Evolutionary conservation across 2,888 invertebrate genomes (phyloP).

Genomic region (Synanthedon vespiformis): DNA sequence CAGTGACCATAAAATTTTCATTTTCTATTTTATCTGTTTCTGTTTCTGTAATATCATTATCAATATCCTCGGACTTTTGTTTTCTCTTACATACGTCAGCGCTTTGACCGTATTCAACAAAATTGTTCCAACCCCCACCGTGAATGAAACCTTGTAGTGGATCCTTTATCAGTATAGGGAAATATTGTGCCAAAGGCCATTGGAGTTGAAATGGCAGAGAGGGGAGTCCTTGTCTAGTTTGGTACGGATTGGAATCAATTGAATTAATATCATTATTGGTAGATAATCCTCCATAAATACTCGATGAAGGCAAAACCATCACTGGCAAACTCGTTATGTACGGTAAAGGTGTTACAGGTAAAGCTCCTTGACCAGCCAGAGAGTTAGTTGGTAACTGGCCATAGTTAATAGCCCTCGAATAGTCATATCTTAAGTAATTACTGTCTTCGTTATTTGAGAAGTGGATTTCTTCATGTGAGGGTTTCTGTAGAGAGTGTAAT

Average conservation of each 20-base stretch:
- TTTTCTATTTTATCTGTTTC: neutral
- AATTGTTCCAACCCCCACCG: constrained; percentile 63
- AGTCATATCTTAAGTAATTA: constrained; percentile 9
- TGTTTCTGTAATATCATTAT: constrained; percentile 7
- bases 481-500: constrained; percentile 15
- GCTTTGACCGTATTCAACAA: constrained; percentile 71
- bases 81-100: constrained; percentile 63
- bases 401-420: constrained; percentile 17
- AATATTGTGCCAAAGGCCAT: constrained; percentile 66
- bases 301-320: constrained; percentile 28
- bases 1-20: neutral
- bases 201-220: constrained; percentile 31
- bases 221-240: constrained; percentile 33
- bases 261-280: constrained; percentile 18
- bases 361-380: neutral
- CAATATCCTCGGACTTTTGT: constrained; percentile 28
- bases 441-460: constrained; percentile 15
- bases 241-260: constrained; percentile 20
- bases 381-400: constrained; percentile 5
- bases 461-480: constrained; percentile 22
- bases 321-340: constrained; percentile 45
- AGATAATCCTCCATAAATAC: constrained; percentile 13
- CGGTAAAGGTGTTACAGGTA: constrained; percentile 16
- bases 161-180: constrained; percentile 71
- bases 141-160: constrained; percentile 61